Percentiles rank a stretch among this genome's conserved stretches.
These are phyloP conservation scores for Talpa occidentalis DNA, from an alignment of 2,113 vertebrate genomes.

Conservation along the genomic window DNA sequence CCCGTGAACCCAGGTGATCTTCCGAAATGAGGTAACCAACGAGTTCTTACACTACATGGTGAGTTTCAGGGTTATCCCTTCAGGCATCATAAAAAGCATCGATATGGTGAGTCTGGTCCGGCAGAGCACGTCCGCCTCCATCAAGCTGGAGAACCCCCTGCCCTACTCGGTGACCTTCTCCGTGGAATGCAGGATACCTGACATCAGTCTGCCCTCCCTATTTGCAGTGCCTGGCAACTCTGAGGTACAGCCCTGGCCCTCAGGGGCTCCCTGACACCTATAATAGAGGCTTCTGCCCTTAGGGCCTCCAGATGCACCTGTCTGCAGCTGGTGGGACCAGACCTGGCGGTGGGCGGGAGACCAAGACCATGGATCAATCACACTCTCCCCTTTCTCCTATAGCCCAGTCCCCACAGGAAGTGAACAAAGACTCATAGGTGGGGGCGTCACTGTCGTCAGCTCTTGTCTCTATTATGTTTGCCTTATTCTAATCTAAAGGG, in stretches of 20 bases:
- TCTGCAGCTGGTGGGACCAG: background rate
- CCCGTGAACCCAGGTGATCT: slow-evolving; percentile 88
- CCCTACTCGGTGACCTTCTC: slow-evolving; percentile 82
- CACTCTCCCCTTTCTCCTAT: background rate
- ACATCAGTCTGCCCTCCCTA: slow-evolving; percentile 88
- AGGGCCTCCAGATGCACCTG: background rate
- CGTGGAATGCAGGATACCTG: slow-evolving; percentile 87
- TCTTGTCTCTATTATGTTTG: background rate
- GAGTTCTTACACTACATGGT: slow-evolving; percentile 92
- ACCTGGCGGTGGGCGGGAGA: background rate
- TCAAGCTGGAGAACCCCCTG: slow-evolving; percentile 92
- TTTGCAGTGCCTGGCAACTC: slow-evolving; percentile 88
- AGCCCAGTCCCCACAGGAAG: background rate
- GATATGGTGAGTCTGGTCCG: slow-evolving; percentile 86
- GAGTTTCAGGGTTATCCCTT: slow-evolving; percentile 87
- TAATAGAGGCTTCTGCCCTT: background rate
- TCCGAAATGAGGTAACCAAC: slow-evolving; percentile 87
- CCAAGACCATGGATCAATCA: accelerated
- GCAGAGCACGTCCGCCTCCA: slow-evolving; percentile 79
- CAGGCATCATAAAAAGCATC: slow-evolving; percentile 85
- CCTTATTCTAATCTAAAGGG: background rate
- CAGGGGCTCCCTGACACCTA: background rate
- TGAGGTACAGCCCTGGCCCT: slow-evolving; percentile 83
- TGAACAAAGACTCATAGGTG: background rate
- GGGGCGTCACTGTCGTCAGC: background rate